Evolutionary conservation across 2,113 vertebrate genomes (phyloP).

Genomic region (Stegostoma tigrinum): DNA sequence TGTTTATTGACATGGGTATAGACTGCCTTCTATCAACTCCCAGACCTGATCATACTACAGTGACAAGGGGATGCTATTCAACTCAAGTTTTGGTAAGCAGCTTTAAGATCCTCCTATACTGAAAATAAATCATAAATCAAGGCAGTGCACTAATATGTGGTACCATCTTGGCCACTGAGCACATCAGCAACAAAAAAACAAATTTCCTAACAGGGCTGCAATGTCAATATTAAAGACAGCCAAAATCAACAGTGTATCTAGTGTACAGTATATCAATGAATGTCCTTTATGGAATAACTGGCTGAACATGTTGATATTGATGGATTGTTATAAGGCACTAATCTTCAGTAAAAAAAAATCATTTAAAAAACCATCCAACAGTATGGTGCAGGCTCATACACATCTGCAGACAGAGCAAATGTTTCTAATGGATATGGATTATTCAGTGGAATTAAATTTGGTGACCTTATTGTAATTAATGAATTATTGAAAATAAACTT

Average conservation of each 20-base stretch:
- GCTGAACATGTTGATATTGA: neutral
- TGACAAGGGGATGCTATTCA: neutral
- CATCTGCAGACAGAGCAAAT: neutral
- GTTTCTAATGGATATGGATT: neutral
- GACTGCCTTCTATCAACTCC: no score
- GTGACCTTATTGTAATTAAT: conserved; percentile 13
- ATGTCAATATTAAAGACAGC: neutral
- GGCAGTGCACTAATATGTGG: neutral
- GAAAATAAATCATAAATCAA: neutral
- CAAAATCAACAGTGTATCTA: neutral
- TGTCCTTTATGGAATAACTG: neutral
- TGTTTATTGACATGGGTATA: no score
- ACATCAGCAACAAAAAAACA: neutral
- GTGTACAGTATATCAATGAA: neutral
- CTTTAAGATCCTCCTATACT: neutral
- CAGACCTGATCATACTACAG: no score
- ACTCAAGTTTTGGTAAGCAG: neutral
- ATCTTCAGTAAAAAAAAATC: neutral
- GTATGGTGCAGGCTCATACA: neutral
- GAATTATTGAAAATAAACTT: conserved; percentile 16
- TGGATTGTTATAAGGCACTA: no score
- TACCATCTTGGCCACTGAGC: neutral
- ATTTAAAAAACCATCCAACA: neutral
- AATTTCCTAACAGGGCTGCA: neutral
- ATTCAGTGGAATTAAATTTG: conserved; percentile 28